A percentile compares a stretch with the other conserved stretches of the same genome.
Conservation (phyloP, 1,140 invertebrate genomes). For the Portunus trituberculatus region DNA sequence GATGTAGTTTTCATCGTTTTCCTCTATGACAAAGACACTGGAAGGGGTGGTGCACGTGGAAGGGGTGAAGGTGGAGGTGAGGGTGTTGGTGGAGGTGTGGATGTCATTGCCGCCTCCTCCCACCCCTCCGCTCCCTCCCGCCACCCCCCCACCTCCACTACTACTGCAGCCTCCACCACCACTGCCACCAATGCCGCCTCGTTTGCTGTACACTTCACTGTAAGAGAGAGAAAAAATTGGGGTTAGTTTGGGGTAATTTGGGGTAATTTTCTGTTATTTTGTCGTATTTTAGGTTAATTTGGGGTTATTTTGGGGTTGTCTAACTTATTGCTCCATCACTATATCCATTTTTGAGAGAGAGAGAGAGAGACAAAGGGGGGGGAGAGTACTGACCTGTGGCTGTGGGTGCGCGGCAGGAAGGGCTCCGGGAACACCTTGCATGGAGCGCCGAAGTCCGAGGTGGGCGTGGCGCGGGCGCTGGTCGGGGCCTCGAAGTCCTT, state of each 20-base stretch:
- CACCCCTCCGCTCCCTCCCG: background rate
- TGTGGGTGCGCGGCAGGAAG: constrained; percentile 70
- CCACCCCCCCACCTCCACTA: constrained; percentile 35
- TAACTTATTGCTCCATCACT: too few species aligned
- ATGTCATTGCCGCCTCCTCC: constrained; percentile 49
- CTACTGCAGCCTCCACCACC: constrained; percentile 28
- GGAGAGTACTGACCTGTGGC: constrained; percentile 71
- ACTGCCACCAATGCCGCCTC: constrained; percentile 78
- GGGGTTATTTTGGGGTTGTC: too few species aligned
- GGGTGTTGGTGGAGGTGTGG: constrained; percentile 72
- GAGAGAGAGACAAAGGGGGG: background rate
- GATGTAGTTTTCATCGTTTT: constrained; percentile 82
- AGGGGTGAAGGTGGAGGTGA: constrained; percentile 74
- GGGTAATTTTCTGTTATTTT: too few species aligned
- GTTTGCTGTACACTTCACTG: constrained; percentile 82
- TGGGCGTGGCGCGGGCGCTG: constrained; percentile 62
- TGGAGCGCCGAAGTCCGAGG: constrained; percentile 62
- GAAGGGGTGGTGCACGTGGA: constrained; percentile 78
- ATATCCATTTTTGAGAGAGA: background rate
- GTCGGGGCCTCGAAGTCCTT: constrained; percentile 76
- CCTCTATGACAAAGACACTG: constrained; percentile 85
- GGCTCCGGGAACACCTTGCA: constrained; percentile 63
- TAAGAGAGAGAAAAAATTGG: constrained; percentile 77
- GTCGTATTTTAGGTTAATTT: too few species aligned
- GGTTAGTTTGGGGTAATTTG: too few species aligned